Evolutionary conservation across 2,797 vertebrate species (phyloP), one percentile per base, ranked within the genome.

Genomic region (Mallotus villosus): DNA sequence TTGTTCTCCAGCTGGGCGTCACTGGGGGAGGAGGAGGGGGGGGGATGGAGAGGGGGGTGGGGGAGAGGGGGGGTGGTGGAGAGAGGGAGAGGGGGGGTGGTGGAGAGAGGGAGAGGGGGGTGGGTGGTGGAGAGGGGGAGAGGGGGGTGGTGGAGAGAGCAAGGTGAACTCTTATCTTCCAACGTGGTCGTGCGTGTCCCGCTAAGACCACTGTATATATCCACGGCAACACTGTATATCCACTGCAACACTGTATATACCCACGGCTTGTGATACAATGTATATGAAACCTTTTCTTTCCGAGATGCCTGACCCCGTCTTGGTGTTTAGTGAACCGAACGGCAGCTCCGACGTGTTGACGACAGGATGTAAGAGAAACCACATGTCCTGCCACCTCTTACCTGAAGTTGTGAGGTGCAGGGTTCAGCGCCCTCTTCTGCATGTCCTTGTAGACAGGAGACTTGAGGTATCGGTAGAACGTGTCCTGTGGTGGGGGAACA

Each of bases 401-500:
- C 97, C 92, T 96, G 89, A 93, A 97, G 85, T 92, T 95, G 64
- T 95, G 94, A 79, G 87, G 63, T 75, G 91, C 91, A 0, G 96
- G 96, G 64, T 90, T 92, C 27, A 95, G 68, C 0, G 97, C 95
- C 83, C 94, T 98, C 88, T 96, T 95, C 91, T 96, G 89, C 69
- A 94, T 96, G 73, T 98, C 97, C 86, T 98, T 99, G 90, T 98
- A 98, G 72, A 96, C 90, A 0, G 97, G 97, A 61, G 97, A 99
- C 84, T 98, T 99, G 78, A 99, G 93, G 84, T 99, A 99, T 69
- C 97, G 94, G 74, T 95, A 97, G 41, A 97, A 99, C 0, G 97
- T 98, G 78, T 99, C 97, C 97, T 99, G 88, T 68, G 74, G 6
- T 34, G 37, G 63, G 7, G 46, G 73, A 70, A 71, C 14, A 32